Conservation (phyloP, 2,113 vertebrate genomes). For the Sus scrofa region DNA sequence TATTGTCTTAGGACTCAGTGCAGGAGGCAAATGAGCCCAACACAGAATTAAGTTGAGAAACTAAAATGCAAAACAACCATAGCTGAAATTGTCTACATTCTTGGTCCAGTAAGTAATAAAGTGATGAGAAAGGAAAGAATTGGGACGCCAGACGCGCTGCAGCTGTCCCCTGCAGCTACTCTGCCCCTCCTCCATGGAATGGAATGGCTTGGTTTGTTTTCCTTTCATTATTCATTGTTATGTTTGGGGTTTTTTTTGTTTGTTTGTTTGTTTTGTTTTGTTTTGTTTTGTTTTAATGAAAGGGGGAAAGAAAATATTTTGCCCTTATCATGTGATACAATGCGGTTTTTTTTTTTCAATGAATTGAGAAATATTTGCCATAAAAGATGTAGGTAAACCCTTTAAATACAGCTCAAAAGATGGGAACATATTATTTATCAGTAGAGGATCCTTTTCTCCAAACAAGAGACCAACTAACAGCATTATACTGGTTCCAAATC, state of each 20-base stretch:
- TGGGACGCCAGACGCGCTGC: slow-evolving; percentile 77
- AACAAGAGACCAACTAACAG: neutral
- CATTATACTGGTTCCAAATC: neutral
- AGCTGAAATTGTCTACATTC: slow-evolving; percentile 83
- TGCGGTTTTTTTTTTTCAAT: slow-evolving; percentile 71
- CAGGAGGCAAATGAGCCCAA: neutral
- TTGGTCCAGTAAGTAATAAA: slow-evolving; percentile 78
- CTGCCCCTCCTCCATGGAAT: slow-evolving; percentile 79
- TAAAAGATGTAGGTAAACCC: slow-evolving; percentile 30
- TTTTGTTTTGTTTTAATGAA: slow-evolving; percentile 77
- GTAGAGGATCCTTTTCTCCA: neutral
- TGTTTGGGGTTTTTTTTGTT: neutral
- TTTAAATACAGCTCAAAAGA: slow-evolving; percentile 9
- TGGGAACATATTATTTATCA: neutral
- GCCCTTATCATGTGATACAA: slow-evolving; percentile 57
- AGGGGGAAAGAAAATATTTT: slow-evolving; percentile 66
- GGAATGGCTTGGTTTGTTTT: slow-evolving; percentile 85
- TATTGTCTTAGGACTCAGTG: neutral
- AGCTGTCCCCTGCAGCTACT: slow-evolving; percentile 79
- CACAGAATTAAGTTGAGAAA: slow-evolving; percentile 73
- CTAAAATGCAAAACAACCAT: slow-evolving; percentile 68
- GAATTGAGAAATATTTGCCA: slow-evolving; percentile 63
- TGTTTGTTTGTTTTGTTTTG: slow-evolving; percentile 60
- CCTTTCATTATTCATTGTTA: slow-evolving; percentile 87
- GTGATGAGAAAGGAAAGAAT: slow-evolving; percentile 74